Evolutionary conservation across 2,797 vertebrate genomes (phyloP).

Genomic region (Pristis pectinata): DNA sequence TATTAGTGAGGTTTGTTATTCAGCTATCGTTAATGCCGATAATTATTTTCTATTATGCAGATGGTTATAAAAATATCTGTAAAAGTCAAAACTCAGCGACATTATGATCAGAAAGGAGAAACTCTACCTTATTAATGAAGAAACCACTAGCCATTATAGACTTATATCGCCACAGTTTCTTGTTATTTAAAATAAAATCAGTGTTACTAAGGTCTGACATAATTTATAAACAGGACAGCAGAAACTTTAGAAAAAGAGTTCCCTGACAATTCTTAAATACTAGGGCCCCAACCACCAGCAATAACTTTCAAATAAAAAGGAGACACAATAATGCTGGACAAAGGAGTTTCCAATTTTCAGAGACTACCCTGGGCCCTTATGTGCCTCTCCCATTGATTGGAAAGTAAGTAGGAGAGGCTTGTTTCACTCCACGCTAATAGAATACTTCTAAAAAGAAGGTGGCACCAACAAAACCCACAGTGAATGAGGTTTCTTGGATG

Average conservation of each 20-base stretch:
- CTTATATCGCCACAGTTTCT: not conserved
- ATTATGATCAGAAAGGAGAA: not conserved
- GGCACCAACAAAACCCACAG: not conserved
- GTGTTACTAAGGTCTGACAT: not conserved
- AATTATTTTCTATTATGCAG: not conserved
- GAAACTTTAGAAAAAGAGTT: not conserved
- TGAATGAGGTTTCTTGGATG: not conserved
- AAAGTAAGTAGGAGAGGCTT: not conserved
- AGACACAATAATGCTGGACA: not conserved
- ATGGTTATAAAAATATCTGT: not conserved
- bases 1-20: not conserved
- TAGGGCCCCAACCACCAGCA: not conserved
- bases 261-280: not conserved
- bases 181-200: not conserved
- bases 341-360: not conserved
- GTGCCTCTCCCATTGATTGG: not conserved
- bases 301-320: not conserved
- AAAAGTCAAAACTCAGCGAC: not conserved
- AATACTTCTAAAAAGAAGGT: not conserved
- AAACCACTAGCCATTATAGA: not conserved
- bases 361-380: not conserved
- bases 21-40: not conserved
- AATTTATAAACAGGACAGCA: not conserved
- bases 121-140: not conserved
- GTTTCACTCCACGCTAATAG: not conserved